Conservation (phyloP, 2,888 invertebrate genomes). For the Arge pagana region DNA sequence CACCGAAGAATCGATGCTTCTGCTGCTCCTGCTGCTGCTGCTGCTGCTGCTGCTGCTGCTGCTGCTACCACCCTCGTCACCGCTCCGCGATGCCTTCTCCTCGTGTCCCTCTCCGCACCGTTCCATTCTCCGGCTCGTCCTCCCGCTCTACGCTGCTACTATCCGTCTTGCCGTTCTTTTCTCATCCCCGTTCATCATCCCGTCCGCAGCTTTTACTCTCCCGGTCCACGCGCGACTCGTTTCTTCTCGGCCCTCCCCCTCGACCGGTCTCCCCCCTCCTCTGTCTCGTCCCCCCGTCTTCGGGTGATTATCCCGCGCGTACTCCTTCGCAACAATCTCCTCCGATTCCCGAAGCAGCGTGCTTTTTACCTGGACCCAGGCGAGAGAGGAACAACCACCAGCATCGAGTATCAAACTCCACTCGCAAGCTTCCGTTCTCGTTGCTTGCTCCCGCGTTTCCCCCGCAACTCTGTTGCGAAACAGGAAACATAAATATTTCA, state of each 20-base stretch:
- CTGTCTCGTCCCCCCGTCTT: conserved; percentile 25
- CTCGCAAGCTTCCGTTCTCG: no score
- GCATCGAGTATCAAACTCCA: no score
- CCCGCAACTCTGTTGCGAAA: conserved; percentile 30
- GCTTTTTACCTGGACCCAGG: background rate
- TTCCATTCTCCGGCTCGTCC: no score
- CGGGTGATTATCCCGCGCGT: conserved; percentile 39
- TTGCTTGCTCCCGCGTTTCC: no score
- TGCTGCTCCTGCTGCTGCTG: conserved; percentile 30
- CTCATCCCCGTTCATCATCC: background rate
- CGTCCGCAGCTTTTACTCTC: background rate
- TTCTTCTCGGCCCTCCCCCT: conserved; percentile 14
- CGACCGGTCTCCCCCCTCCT: background rate
- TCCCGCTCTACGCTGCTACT: no score
- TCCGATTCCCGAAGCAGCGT: background rate
- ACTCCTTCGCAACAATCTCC: conserved; percentile 31
- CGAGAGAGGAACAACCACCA: conserved; percentile 17
- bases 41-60: conserved; percentile 3
- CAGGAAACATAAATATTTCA: conserved; percentile 50
- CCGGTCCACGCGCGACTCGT: background rate
- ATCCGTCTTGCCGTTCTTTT: background rate
- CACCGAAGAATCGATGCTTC: conserved; percentile 55
- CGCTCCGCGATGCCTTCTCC: no score
- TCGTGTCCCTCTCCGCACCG: no score
- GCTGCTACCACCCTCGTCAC: no score